phyloP scores from a whole-genome alignment of 2,113 vertebrate species.

The Lota lota region DNA sequence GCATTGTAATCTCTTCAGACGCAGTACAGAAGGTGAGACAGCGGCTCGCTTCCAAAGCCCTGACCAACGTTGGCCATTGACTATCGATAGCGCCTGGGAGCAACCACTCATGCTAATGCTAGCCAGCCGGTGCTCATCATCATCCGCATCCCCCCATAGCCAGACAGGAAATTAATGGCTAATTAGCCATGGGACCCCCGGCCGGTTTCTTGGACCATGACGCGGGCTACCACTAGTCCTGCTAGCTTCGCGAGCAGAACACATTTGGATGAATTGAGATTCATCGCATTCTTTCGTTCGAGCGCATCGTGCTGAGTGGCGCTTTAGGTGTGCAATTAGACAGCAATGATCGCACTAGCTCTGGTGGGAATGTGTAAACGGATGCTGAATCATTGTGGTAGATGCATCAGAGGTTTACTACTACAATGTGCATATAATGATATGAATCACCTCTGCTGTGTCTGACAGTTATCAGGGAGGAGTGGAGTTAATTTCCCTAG shows the following conservation, averaged over 20 bases:
- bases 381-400: not conserved
- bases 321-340: conserved; percentile 5
- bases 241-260: not conserved
- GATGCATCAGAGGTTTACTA: not conserved
- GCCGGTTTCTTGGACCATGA: too few relatives aligned
- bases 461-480: conserved; percentile 21
- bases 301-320: not conserved
- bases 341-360: not conserved
- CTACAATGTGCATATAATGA: conserved; percentile 1
- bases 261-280: not conserved
- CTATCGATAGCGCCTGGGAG: conserved; percentile 1
- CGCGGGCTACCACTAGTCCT: not conserved
- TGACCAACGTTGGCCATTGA: conserved; percentile 6
- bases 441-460: not conserved
- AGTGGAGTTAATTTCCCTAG: conserved; percentile 33
- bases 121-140: not conserved
- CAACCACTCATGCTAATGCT: conserved; percentile 7
- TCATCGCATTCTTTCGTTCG: not conserved
- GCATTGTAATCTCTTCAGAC: too few relatives aligned
- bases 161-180: conserved; percentile 10
- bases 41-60: not conserved
- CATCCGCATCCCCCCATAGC: not conserved
- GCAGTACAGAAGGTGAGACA: not conserved
- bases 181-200: conserved; percentile 6
- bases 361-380: not conserved